Percentiles rank a stretch among this genome's conserved stretches.
Evolutionary conservation across 2,113 vertebrate species (phyloP).

Genomic region (Hystrix brachyura): DNA sequence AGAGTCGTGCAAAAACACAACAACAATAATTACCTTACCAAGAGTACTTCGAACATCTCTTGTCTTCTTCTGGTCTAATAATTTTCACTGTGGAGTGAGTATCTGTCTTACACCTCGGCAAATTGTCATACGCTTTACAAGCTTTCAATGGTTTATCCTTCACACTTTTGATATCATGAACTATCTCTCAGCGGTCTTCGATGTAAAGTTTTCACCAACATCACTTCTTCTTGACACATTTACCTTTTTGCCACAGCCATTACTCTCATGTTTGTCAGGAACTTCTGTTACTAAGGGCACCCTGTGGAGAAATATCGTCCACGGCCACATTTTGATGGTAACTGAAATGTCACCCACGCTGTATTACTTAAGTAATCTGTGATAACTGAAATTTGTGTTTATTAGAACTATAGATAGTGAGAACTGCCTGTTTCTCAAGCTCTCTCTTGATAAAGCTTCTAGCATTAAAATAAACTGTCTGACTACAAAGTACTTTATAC

Average conservation of each 20-base stretch:
- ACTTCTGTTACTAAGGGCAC: neutral
- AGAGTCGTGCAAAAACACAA: neutral
- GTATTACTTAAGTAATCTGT: neutral
- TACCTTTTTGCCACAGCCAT: neutral
- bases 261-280: neutral
- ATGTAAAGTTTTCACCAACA: neutral
- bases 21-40: neutral
- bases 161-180: neutral
- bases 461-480: constrained; percentile 34
- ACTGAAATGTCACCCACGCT: constrained; percentile 7
- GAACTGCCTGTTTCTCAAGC: neutral
- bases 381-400: neutral
- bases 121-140: neutral
- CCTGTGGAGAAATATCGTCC: rapidly evolving
- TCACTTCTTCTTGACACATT: constrained; percentile 19
- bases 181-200: neutral
- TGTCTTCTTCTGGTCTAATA: neutral
- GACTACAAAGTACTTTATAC: neutral
- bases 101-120: neutral
- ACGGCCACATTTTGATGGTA: neutral
- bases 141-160: neutral
- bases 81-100: neutral
- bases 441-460: neutral
- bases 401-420: constrained; percentile 1
- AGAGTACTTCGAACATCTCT: neutral